Base-by-base conservation (phyloP, 2,797 vertebrate species). In the Enteromius unitaeniatus region DNA sequence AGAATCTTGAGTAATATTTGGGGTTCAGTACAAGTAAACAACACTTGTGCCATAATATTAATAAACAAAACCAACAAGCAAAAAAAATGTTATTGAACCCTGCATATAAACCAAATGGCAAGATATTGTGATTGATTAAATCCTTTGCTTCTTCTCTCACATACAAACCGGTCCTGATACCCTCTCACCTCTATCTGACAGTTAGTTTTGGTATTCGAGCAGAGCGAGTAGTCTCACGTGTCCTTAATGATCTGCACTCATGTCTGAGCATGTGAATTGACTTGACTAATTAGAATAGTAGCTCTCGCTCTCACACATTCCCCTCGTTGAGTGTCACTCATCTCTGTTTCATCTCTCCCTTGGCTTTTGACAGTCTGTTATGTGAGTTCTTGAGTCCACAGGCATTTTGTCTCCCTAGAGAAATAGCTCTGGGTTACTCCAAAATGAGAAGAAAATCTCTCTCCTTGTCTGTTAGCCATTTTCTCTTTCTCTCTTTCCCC, bases 241-340 rank as follows among this genome's bases (percentile, higher is more conserved):
- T 47, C 53, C 2, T 19, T 73, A 73, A 49, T 64, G 68, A 73
- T 73, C 8, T 6, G 15, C 42, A 1, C 58, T 74, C 60, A 53
- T 67, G 72, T 75, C 81, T 64, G 4, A 67, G 15, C 81, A 82
- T 67, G 72, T 75, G 21, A 67, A 75, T 65, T 51, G 80, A 73
- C n/a, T 81, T 47, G 34, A 17, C 17, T 70, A 28, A 80, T 45
- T 58, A 28, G 26, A 81, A 73, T 23, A 28, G 28, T 19, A 49
- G 53, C 2, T 58, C 37, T 81, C 68, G n/a, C 79, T 34, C 26
- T 17, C 53, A 81, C 34, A 73, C 73, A 55, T 51, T 79, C 21
- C 64, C 21, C 21, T 55, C 4, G 0, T 31, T 73, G 68, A 81
- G 40, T 49, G 13, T 49, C 40, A 64, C 55, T 62, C 10, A 13